phyloP scores from a whole-genome alignment of 2,797 vertebrate genomes.

The Sebastes steindachneri region DNA sequence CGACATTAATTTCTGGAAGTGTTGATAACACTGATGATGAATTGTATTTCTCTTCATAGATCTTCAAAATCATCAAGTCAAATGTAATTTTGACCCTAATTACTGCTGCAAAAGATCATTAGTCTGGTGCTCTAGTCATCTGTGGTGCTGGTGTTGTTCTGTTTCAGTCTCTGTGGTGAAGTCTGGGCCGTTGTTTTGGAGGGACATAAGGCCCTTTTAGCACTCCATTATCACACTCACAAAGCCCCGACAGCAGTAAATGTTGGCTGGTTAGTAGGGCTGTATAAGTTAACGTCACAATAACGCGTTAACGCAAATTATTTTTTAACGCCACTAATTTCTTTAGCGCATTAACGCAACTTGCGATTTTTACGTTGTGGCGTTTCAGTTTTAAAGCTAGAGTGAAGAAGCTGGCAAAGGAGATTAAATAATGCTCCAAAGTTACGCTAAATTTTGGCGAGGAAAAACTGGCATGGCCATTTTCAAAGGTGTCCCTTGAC shows the following conservation, averaged over 20 bases:
- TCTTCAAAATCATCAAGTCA: not conserved
- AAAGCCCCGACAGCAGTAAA: not conserved
- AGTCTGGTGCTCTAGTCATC: not conserved
- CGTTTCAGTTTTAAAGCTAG: too few species aligned
- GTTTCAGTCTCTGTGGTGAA: not conserved
- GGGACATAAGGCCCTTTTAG: not conserved
- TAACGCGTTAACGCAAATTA: too few species aligned
- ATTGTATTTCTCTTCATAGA: not conserved
- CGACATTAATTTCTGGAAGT: not conserved
- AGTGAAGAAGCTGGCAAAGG: too few species aligned
- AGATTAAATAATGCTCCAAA: too few species aligned
- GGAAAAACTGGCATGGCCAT: too few species aligned
- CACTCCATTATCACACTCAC: slow-evolving; percentile 10
- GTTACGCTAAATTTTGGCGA: too few species aligned
- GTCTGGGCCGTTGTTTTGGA: not conserved
- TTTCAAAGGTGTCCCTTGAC: too few species aligned
- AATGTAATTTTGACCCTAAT: not conserved
- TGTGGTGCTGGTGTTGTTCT: not conserved
- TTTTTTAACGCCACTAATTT: too few species aligned
- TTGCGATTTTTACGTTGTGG: too few species aligned
- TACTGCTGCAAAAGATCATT: not conserved
- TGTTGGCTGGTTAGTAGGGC: not conserved
- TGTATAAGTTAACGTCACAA: too few species aligned
- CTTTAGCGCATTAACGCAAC: too few species aligned
- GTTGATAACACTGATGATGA: not conserved